These are phyloP conservation scores for Pelodytes ibericus DNA, from an alignment of 2,797 vertebrate species.

Conservation along the genomic window DNA sequence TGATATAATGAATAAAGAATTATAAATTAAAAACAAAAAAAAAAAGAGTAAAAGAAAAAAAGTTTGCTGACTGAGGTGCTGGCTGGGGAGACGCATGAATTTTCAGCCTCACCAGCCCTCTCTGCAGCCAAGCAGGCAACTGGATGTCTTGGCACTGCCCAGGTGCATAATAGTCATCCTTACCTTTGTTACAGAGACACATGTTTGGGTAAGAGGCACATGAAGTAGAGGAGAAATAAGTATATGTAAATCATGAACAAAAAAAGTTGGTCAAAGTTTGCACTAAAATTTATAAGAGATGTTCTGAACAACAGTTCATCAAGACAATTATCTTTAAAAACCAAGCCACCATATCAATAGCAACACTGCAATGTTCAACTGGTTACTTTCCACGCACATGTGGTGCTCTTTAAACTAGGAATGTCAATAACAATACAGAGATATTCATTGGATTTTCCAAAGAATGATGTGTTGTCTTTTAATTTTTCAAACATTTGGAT, in stretches of 20 bases:
- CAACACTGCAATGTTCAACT: constrained; percentile 20
- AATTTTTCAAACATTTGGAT: constrained; percentile 60
- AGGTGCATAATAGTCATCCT: background rate
- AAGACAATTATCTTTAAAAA: constrained; percentile 38
- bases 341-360: constrained; percentile 38
- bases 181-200: background rate
- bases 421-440: constrained; percentile 67
- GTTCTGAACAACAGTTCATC: constrained; percentile 48
- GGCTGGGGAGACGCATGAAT: no score
- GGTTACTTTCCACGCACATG: constrained; percentile 23
- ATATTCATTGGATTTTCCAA: constrained; percentile 71
- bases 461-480: constrained; percentile 67
- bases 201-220: background rate
- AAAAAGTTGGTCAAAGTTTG: constrained; percentile 41
- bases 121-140: no score
- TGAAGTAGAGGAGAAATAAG: background rate
- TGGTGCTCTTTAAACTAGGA: constrained; percentile 63
- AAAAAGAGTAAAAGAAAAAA: no score
- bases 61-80: no score
- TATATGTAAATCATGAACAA: constrained; percentile 32
- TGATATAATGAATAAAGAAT: no score
- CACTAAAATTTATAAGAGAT: constrained; percentile 52
- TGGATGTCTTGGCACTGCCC: no score
- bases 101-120: no score
- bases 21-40: no score